Percentiles rank a stretch among this genome's conserved stretches.
phyloP scores from a whole-genome alignment of 2,888 invertebrate species.

The Dichetophora obliterata region DNA sequence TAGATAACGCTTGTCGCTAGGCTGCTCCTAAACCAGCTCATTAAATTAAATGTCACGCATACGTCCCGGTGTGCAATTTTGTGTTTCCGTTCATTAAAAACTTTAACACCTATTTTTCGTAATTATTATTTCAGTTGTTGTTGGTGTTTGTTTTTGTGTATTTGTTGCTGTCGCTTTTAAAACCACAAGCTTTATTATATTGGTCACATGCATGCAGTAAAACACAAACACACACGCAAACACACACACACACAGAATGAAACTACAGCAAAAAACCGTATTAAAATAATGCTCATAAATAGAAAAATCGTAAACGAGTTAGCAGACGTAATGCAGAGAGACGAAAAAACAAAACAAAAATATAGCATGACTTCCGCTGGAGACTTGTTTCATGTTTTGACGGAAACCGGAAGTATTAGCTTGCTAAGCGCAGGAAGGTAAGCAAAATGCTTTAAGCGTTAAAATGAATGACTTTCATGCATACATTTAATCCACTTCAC shows the following conservation, averaged over 20 bases:
- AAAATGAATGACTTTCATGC: slow-evolving; percentile 25
- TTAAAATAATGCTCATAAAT: too few species aligned
- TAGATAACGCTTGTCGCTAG: too few species aligned
- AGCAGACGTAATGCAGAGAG: too few species aligned
- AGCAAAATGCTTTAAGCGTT: slow-evolving; percentile 32
- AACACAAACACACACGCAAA: neutral
- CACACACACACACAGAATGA: neutral
- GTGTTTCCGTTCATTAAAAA: slow-evolving; percentile 16
- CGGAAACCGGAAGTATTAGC: slow-evolving; percentile 64
- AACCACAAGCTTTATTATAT: neutral
- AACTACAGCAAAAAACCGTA: neutral
- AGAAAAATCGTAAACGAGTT: too few species aligned
- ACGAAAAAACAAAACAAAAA: slow-evolving; percentile 40
- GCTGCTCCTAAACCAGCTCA: neutral
- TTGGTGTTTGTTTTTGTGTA: neutral
- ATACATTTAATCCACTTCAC: neutral
- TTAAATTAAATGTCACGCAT: slow-evolving; percentile 5
- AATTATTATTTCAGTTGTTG: neutral
- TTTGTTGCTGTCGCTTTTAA: neutral
- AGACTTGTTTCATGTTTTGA: slow-evolving; percentile 63
- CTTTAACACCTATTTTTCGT: slow-evolving; percentile 11
- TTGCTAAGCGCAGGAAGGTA: slow-evolving; percentile 57
- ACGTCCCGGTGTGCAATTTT: neutral
- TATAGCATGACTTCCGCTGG: slow-evolving; percentile 59
- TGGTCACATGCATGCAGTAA: too few species aligned